Conservation (phyloP, 2,888 invertebrate genomes). For the Drosophila falleni region DNA sequence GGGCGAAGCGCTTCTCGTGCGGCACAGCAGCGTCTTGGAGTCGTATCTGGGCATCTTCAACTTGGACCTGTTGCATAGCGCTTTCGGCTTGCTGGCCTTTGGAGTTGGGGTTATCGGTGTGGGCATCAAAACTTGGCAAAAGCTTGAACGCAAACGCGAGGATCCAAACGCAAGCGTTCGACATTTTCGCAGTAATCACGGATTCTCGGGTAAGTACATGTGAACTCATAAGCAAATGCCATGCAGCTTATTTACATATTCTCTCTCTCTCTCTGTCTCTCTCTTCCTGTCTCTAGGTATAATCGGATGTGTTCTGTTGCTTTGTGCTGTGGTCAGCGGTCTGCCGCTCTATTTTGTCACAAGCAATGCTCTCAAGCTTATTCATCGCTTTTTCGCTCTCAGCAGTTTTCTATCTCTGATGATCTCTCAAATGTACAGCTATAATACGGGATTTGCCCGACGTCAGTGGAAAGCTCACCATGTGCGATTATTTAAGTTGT, state of each 20-base stretch:
- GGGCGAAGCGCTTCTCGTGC: conserved; percentile 82
- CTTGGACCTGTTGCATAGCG: conserved; percentile 73
- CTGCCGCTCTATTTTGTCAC: conserved; percentile 54
- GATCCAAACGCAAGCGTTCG: conserved; percentile 73
- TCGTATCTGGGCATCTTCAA: conserved; percentile 56
- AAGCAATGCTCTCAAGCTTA: conserved; percentile 43
- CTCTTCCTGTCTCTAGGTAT: conserved; percentile 62
- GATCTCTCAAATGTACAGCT: conserved; percentile 78
- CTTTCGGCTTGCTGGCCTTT: conserved; percentile 73
- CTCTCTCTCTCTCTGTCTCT: conserved; percentile 3
- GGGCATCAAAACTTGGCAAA: conserved; percentile 65
- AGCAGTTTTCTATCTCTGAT: conserved; percentile 74
- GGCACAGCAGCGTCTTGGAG: conserved; percentile 65
- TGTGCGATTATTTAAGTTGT: conserved; percentile 66
- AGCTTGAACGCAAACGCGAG: conserved; percentile 64
- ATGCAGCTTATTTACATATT: conserved; percentile 22
- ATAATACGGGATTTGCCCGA: conserved; percentile 81
- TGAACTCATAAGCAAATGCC: conserved; percentile 11
- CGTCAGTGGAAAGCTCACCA: conserved; percentile 75
- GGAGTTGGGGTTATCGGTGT: conserved; percentile 78
- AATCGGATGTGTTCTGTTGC: conserved; percentile 71
- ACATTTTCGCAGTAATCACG: conserved; percentile 82
- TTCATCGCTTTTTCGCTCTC: conserved; percentile 75
- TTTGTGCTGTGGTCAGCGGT: conserved; percentile 67
- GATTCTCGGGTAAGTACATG: conserved; percentile 69